Conservation (phyloP, 2,888 invertebrate species). For the Troilus luridus region DNA sequence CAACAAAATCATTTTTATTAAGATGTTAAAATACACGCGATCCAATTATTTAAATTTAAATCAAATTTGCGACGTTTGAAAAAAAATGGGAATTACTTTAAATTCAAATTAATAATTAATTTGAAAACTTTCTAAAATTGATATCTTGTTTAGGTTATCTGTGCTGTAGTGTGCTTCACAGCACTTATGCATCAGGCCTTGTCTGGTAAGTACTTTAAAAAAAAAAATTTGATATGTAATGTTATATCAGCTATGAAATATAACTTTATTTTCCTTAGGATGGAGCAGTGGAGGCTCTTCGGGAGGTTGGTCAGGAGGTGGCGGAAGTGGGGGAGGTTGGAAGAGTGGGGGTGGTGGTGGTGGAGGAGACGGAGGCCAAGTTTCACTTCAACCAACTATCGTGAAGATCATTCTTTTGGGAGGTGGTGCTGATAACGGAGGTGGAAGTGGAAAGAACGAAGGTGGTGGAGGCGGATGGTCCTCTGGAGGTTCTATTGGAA, state of each 20-base stretch:
- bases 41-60: too few species aligned
- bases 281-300: conserved; percentile 16
- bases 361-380: not conserved
- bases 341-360: not conserved
- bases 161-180: not conserved
- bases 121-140: not conserved
- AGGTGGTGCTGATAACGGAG: not conserved
- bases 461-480: conserved; percentile 40
- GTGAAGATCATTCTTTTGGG: not conserved
- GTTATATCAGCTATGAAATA: not conserved
- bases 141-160: not conserved
- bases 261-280: not conserved
- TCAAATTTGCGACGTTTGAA: too few species aligned
- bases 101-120: too few species aligned
- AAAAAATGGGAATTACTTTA: too few species aligned
- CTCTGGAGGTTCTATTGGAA: conserved; percentile 3
- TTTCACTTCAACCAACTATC: not conserved
- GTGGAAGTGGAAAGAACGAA: not conserved
- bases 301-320: not conserved
- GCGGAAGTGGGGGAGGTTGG: not conserved
- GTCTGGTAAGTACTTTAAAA: not conserved
- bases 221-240: not conserved
- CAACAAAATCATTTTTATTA: too few species aligned
- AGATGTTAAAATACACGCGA: too few species aligned
- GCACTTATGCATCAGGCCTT: conserved; percentile 1